phyloP scores from a whole-genome alignment of 2,797 vertebrate species.

The Hemitrygon akajei region DNA sequence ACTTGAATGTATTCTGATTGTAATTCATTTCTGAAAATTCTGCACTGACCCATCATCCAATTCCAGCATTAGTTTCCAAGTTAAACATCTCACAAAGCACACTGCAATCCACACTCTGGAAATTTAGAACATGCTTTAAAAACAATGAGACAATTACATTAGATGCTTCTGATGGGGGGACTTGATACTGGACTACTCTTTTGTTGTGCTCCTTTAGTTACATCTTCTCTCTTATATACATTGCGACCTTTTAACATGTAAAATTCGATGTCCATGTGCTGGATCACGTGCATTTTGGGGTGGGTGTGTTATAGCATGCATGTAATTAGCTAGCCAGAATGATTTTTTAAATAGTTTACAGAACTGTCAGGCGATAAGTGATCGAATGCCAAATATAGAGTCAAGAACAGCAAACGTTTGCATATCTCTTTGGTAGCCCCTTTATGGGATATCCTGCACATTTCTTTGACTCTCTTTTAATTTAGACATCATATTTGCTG shows the following conservation, averaged over 20 bases:
- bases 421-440: conserved; percentile 73
- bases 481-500: conserved; percentile 53
- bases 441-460: conserved; percentile 45
- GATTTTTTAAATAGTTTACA: conserved; percentile 83
- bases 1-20: conserved; percentile 3
- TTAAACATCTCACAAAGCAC: conserved; percentile 33
- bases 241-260: conserved; percentile 17
- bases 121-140: conserved; percentile 34
- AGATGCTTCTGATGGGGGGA: neutral
- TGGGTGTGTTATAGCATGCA: conserved; percentile 60
- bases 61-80: conserved; percentile 17
- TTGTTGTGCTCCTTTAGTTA: conserved; percentile 18
- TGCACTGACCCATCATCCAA: conserved; percentile 35
- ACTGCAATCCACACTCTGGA: conserved; percentile 32
- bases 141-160: conserved; percentile 34
- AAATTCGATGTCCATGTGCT: neutral
- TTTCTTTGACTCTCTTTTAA: conserved; percentile 42
- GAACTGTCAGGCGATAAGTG: conserved; percentile 74
- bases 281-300: neutral
- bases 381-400: conserved; percentile 74
- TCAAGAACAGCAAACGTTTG: conserved; percentile 66
- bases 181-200: conserved; percentile 31
- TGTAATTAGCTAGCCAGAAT: conserved; percentile 70
- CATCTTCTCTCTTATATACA: conserved; percentile 25
- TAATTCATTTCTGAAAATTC: conserved; percentile 29